A percentile compares a stretch with the other conserved stretches of the same genome.
Conservation (phyloP, 1,140 invertebrate genomes). For the Trichonephila clavipes region DNA sequence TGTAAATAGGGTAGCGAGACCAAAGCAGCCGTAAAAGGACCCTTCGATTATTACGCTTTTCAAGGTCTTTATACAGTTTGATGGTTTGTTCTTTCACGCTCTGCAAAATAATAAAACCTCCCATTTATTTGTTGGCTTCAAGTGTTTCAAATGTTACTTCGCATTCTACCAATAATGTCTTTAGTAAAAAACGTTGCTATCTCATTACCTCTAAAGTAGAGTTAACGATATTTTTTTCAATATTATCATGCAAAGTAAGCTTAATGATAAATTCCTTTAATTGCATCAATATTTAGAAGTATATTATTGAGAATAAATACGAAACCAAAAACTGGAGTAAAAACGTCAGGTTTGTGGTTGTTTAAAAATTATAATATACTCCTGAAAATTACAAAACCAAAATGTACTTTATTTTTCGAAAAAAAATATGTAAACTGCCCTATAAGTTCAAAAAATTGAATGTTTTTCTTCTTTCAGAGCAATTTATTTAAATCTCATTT, state of each 20-base stretch:
- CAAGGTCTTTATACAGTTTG: neutral
- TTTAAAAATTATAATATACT: no score
- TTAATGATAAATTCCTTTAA: neutral
- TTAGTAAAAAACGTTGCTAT: neutral
- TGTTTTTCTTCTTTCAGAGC: no score
- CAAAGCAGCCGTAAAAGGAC: slow-evolving; percentile 20
- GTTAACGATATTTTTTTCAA: neutral
- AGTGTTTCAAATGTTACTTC: neutral
- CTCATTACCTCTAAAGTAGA: neutral
- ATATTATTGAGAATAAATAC: no score
- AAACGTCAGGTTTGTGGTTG: no score
- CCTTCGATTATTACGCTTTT: slow-evolving; percentile 4
- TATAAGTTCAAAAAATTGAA: no score
- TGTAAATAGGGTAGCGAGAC: neutral
- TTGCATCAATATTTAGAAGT: no score
- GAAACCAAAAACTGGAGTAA: no score
- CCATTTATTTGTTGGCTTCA: neutral
- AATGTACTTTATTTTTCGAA: no score
- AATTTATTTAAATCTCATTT: no score
- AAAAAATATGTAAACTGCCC: no score
- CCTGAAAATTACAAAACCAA: no score
- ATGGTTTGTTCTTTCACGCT: neutral
- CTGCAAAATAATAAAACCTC: neutral
- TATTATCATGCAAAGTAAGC: neutral
- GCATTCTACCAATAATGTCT: neutral